A percentile compares a stretch with the other conserved stretches of the same genome.
phyloP scores from a whole-genome alignment of 2,888 invertebrate species.

The Agrilus cyanescens region DNA sequence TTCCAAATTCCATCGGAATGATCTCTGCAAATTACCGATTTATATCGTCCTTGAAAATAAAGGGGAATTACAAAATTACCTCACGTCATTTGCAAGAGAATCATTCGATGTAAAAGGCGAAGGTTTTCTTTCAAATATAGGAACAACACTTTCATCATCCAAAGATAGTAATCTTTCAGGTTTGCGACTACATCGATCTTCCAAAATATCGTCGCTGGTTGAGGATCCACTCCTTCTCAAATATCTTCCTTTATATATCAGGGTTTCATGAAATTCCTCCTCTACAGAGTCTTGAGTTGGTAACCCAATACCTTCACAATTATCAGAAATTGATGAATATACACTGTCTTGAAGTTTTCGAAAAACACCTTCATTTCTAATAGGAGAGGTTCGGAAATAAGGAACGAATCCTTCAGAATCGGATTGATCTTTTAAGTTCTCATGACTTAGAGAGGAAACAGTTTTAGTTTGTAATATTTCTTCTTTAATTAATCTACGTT shows the following conservation, averaged over 20 bases:
- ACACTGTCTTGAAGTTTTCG: slow-evolving; percentile 29
- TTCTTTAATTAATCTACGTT: slow-evolving; percentile 39
- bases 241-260: slow-evolving; percentile 64
- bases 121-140: slow-evolving; percentile 39
- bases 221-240: slow-evolving; percentile 45
- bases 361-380: slow-evolving; percentile 47
- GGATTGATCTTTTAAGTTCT: slow-evolving; percentile 38
- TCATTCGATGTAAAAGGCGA: slow-evolving; percentile 75
- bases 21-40: slow-evolving; percentile 40
- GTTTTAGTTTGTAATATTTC: slow-evolving; percentile 35
- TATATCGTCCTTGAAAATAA: neutral
- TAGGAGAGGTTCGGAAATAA: slow-evolving; percentile 44
- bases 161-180: slow-evolving; percentile 28
- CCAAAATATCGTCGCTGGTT: slow-evolving; percentile 29
- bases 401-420: slow-evolving; percentile 23
- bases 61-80: slow-evolving; percentile 17
- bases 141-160: slow-evolving; percentile 41
- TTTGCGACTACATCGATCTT: slow-evolving; percentile 12
- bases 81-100: slow-evolving; percentile 67
- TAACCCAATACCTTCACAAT: slow-evolving; percentile 23
- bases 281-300: slow-evolving; percentile 39
- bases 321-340: slow-evolving; percentile 28
- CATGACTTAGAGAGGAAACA: slow-evolving; percentile 49
- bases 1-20: slow-evolving; percentile 84
- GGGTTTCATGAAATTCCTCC: slow-evolving; percentile 72